phyloP scores from a whole-genome alignment of 2,113 vertebrate genomes.

The Anhinga rufa region DNA sequence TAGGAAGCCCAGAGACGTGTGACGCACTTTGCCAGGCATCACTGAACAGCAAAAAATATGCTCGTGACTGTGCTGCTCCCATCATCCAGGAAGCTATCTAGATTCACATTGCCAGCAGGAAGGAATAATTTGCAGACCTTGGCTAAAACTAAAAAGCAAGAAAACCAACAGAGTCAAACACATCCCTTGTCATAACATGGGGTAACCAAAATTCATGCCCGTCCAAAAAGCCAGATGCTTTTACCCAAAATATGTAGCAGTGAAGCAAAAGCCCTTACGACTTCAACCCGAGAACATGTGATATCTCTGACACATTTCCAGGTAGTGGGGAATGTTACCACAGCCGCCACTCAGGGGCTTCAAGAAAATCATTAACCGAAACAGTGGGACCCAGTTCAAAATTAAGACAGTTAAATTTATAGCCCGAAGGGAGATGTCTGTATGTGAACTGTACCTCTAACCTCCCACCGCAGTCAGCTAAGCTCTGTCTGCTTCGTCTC shows the following conservation, averaged over 20 bases:
- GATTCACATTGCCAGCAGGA: not conserved
- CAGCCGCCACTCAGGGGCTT: not conserved
- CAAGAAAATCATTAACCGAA: not conserved
- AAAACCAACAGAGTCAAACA: not conserved
- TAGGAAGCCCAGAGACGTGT: too few relatives aligned
- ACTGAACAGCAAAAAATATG: not conserved
- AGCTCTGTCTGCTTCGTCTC: too few relatives aligned
- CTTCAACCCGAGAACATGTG: not conserved
- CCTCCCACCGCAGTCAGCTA: not conserved
- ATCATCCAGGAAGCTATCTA: not conserved
- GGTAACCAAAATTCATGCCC: not conserved
- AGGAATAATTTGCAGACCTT: not conserved
- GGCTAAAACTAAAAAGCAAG: not conserved
- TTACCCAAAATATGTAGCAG: not conserved
- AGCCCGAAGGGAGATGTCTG: not conserved
- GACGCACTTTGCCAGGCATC: not conserved
- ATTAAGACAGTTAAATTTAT: not conserved
- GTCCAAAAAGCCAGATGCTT: not conserved
- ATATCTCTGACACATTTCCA: not conserved
- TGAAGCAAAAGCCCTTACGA: not conserved
- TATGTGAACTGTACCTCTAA: not conserved
- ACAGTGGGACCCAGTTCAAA: not conserved
- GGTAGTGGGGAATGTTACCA: not conserved
- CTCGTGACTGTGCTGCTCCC: not conserved
- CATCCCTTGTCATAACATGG: not conserved